Evolutionary conservation across 2,797 vertebrate species (phyloP).

Genomic region (Steatocranus sp.): DNA sequence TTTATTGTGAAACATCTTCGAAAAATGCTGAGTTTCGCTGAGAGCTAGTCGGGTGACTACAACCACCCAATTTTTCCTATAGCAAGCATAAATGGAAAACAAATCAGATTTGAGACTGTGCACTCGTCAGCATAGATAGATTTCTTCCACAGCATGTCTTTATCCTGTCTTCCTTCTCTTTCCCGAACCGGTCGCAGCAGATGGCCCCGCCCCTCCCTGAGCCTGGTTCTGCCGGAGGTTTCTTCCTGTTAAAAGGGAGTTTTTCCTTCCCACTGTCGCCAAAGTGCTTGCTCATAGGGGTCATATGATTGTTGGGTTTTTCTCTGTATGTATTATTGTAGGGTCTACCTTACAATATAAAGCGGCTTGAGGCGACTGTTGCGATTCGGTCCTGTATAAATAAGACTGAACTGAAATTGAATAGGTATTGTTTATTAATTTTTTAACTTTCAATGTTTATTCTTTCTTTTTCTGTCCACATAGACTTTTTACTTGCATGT

Average conservation of each 20-base stretch:
- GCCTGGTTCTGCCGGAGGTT: fast-evolving
- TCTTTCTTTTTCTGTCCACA: neutral
- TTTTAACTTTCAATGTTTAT: neutral
- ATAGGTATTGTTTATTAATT: neutral
- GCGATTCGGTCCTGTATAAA: neutral
- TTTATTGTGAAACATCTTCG: neutral
- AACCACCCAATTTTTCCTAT: neutral
- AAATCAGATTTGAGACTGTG: neutral
- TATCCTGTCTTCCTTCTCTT: fast-evolving
- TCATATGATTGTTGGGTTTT: neutral
- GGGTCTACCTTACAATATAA: fast-evolving
- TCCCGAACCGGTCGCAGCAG: fast-evolving
- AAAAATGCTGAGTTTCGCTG: neutral
- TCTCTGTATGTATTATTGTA: fast-evolving
- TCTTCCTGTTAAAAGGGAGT: neutral
- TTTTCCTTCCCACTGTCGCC: fast-evolving
- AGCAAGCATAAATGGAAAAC: fast-evolving
- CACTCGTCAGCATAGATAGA: neutral
- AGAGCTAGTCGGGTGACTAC: neutral
- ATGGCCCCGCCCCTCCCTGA: neutral
- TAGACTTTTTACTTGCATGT: neutral
- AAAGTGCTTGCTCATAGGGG: neutral
- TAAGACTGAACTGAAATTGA: neutral
- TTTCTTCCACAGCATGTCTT: neutral
- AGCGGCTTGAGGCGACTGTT: fast-evolving